Conservation (phyloP, 2,113 vertebrate genomes). For the Benitochromis conjunctus region DNA sequence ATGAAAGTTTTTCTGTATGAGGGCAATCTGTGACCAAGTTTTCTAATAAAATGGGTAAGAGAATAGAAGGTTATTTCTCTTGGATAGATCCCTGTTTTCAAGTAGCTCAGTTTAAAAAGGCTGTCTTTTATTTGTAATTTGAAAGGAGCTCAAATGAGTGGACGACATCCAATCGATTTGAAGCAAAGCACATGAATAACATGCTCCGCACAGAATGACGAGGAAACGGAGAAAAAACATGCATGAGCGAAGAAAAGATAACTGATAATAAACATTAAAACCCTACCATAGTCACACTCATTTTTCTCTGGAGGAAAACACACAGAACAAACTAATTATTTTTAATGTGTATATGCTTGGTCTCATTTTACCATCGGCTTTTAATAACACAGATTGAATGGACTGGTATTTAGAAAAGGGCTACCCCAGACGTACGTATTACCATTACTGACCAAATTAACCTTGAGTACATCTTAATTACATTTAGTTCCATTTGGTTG, state of each 20-base stretch:
- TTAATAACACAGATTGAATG: constrained; percentile 98
- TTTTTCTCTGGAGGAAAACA: constrained; percentile 77
- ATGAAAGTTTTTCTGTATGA: constrained; percentile 59
- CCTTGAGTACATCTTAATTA: constrained; percentile 98
- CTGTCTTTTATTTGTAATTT: constrained; percentile 54
- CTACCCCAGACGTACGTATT: constrained; percentile 91
- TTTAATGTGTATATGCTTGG: constrained; percentile 90
- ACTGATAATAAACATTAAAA: constrained; percentile 79
- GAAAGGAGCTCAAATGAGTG: constrained; percentile 60
- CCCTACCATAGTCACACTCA: constrained; percentile 79
- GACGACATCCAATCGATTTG: constrained; percentile 51
- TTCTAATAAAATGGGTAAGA: constrained; percentile 44
- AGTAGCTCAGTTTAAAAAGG: constrained; percentile 46
- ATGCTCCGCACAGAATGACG: not conserved
- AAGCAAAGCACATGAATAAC: constrained; percentile 18
- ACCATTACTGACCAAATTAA: constrained; percentile 99
- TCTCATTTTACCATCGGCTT: constrained; percentile 93
- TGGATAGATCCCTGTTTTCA: constrained; percentile 47
- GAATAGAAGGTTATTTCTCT: constrained; percentile 53
- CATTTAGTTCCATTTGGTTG: constrained; percentile 95
- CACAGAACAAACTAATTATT: constrained; percentile 67
- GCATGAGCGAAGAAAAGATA: constrained; percentile 59
- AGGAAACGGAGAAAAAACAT: constrained; percentile 24
- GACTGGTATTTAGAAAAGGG: constrained; percentile 97
- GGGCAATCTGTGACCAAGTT: constrained; percentile 50